Conservation (phyloP, 2,113 vertebrate species). For the Oophaga pumilio region DNA sequence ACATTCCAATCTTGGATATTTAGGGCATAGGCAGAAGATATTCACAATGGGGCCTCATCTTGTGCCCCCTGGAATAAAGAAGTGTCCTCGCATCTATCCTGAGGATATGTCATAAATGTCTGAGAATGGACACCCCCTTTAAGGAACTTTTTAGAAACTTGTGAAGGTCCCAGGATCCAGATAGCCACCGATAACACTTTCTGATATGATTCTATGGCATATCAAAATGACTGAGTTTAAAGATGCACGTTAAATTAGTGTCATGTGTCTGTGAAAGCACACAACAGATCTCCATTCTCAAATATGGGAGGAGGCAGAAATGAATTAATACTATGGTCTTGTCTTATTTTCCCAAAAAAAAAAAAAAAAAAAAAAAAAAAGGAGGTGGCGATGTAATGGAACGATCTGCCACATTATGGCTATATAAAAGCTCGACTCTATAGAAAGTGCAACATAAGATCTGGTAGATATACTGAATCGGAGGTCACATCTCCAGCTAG, state of each 20-base stretch:
- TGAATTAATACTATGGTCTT: constrained; percentile 30
- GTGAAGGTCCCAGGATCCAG: neutral
- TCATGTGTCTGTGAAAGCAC: neutral
- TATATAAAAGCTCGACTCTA: constrained; percentile 38
- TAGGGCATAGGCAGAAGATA: too few species aligned
- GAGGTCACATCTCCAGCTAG: constrained; percentile 23
- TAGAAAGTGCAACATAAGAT: constrained; percentile 55
- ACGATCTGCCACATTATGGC: constrained; percentile 28
- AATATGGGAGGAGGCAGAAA: neutral
- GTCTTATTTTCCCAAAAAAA: neutral
- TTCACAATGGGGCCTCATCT: too few species aligned
- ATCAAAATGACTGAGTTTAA: neutral
- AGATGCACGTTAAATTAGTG: neutral
- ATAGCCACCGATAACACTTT: neutral
- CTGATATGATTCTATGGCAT: neutral
- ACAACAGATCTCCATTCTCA: neutral
- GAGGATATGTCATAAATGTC: too few species aligned
- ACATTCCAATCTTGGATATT: too few species aligned
- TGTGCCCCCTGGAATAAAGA: too few species aligned
- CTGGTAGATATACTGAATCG: constrained; percentile 24
- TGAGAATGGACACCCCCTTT: too few species aligned
- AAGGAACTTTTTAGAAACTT: neutral
- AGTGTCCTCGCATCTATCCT: too few species aligned
- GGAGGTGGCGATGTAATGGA: neutral
- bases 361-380: too few species aligned